Conservation (phyloP, 2,113 vertebrate genomes). For the Microtus ochrogaster region DNA sequence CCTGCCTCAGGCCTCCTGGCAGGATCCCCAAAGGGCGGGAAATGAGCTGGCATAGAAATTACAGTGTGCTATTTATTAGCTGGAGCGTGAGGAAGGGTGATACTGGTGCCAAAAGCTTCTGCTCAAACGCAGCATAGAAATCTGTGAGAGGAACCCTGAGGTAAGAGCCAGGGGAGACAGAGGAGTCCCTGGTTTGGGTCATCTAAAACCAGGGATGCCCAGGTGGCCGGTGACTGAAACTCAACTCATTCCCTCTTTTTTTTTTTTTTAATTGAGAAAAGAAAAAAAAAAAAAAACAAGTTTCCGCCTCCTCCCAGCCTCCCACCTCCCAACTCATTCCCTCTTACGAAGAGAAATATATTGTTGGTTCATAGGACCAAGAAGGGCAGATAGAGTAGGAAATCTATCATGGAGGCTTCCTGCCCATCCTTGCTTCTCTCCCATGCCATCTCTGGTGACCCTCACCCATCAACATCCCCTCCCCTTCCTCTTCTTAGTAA, state of each 20-base stretch:
- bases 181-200: no score
- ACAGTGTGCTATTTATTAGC: conserved; percentile 58
- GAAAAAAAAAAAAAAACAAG: no score
- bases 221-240: neutral
- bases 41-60: conserved; percentile 65
- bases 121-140: neutral
- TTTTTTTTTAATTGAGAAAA: no score
- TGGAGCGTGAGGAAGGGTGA: conserved; percentile 55
- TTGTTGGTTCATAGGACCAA: neutral
- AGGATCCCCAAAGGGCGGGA: conserved; percentile 55
- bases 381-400: neutral
- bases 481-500: neutral
- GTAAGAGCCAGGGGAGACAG: neutral
- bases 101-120: neutral
- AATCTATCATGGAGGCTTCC: neutral
- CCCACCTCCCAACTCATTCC: no score
- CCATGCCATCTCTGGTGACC: neutral
- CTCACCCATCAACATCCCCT: neutral
- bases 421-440: neutral
- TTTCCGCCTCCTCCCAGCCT: no score
- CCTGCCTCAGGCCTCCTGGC: conserved; percentile 36
- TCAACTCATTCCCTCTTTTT: no score
- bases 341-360: neutral
- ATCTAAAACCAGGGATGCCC: neutral
- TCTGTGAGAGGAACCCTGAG: neutral